These are phyloP conservation scores for Coenonympha glycerion DNA, from an alignment of 2,888 invertebrate species.

Conservation along the genomic window DNA sequence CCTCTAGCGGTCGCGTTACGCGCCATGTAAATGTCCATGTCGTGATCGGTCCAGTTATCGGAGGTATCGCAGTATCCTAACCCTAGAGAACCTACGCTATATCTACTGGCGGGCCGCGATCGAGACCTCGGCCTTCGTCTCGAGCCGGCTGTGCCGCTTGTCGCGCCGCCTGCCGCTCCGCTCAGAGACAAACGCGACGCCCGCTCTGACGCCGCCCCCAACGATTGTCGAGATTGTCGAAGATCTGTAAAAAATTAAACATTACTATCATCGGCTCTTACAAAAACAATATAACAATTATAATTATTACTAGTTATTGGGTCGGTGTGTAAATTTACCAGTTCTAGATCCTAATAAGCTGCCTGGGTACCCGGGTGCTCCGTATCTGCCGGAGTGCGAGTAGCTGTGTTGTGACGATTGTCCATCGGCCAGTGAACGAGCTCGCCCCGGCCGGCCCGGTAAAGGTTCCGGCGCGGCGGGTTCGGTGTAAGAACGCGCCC, in stretches of 20 bases:
- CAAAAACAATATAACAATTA: no score
- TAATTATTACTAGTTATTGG: background rate
- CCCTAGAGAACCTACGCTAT: conserved; percentile 87
- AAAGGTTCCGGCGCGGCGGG: conserved; percentile 81
- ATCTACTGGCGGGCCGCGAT: conserved; percentile 87
- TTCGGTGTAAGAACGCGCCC: conserved; percentile 87
- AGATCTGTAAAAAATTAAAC: conserved; percentile 75
- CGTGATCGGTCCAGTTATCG: conserved; percentile 96
- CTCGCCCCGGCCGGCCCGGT: conserved; percentile 84
- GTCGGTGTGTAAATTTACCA: conserved; percentile 42
- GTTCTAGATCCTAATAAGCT: conserved; percentile 74
- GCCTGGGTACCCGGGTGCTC: conserved; percentile 84
- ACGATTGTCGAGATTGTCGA: conserved; percentile 89
- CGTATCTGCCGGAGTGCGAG: conserved; percentile 87
- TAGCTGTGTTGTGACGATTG: conserved; percentile 90
- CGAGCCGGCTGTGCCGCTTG: conserved; percentile 77
- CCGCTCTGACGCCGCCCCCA: conserved; percentile 88
- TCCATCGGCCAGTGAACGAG: conserved; percentile 89
- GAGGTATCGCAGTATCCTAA: conserved; percentile 92
- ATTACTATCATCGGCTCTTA: no score
- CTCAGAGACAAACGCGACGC: conserved; percentile 85
- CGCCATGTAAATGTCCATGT: conserved; percentile 96
- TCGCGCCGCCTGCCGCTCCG: conserved; percentile 78
- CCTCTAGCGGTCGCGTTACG: conserved; percentile 91
- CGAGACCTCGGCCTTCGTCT: conserved; percentile 85